Evolutionary conservation across 2,113 vertebrate genomes (phyloP).

Genomic region (Pithys albifrons): DNA sequence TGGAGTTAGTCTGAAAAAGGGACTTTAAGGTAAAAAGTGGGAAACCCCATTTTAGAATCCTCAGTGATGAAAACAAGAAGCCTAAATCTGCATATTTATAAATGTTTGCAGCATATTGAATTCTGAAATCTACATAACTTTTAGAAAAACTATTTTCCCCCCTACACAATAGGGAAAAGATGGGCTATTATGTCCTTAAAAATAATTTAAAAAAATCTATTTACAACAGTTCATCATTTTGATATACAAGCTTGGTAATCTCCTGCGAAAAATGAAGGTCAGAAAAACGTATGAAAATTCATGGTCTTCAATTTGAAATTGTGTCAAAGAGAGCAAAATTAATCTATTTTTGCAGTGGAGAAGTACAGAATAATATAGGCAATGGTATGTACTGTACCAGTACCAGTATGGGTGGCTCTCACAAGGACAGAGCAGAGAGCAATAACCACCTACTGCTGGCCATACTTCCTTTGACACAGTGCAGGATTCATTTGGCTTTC

Average conservation of each 20-base stretch:
- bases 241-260: neutral
- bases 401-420: neutral
- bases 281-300: neutral
- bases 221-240: neutral
- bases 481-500: neutral
- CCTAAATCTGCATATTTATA: neutral
- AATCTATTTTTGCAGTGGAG: neutral
- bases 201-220: neutral
- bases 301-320: neutral
- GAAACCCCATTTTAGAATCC: neutral
- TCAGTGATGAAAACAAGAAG: neutral
- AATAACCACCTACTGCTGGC: neutral
- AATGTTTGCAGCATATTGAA: neutral
- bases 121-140: neutral
- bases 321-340: neutral
- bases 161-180: neutral
- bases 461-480: neutral
- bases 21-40: neutral
- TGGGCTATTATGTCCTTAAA: neutral
- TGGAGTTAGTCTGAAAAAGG: neutral
- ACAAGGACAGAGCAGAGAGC: neutral
- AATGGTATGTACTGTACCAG: too few species aligned
- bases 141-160: neutral
- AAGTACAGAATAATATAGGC: neutral
- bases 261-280: neutral